These are phyloP conservation scores for Pseudococcus jackbeardsleyi DNA, from an alignment of 2,888 invertebrate genomes.

Conservation along the genomic window DNA sequence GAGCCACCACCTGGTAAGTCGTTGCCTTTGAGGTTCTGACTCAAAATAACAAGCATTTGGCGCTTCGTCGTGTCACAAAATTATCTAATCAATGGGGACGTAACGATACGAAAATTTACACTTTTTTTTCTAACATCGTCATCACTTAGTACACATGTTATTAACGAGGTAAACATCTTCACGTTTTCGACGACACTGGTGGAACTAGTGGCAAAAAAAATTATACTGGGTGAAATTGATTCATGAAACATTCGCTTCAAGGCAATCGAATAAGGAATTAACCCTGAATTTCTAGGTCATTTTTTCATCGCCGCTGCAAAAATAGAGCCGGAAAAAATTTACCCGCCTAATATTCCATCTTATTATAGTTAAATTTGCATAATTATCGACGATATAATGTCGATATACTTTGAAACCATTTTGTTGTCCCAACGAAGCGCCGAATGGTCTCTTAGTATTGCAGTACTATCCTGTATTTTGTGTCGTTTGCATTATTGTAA, in stretches of 20 bases:
- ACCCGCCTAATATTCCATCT: background rate
- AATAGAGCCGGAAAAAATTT: background rate
- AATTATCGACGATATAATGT: background rate
- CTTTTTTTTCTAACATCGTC: background rate
- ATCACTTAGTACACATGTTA: background rate
- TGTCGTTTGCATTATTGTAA: background rate
- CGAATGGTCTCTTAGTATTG: background rate
- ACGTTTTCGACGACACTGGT: background rate
- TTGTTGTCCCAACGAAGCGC: background rate
- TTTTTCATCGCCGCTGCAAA: background rate
- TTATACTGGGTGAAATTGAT: background rate
- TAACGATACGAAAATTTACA: background rate
- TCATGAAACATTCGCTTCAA: background rate
- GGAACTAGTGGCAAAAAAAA: background rate
- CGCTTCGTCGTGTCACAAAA: background rate
- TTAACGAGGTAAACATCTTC: conserved; percentile 28
- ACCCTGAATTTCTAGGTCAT: conserved; percentile 22
- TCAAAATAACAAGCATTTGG: background rate
- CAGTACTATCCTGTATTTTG: background rate
- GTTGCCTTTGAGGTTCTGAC: background rate
- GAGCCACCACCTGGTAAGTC: conserved; percentile 71
- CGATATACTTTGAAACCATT: background rate
- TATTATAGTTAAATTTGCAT: background rate
- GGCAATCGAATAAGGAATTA: background rate
- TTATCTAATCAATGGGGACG: background rate